Conservation (phyloP, 2,113 vertebrate species). For the Chauna torquata region DNA sequence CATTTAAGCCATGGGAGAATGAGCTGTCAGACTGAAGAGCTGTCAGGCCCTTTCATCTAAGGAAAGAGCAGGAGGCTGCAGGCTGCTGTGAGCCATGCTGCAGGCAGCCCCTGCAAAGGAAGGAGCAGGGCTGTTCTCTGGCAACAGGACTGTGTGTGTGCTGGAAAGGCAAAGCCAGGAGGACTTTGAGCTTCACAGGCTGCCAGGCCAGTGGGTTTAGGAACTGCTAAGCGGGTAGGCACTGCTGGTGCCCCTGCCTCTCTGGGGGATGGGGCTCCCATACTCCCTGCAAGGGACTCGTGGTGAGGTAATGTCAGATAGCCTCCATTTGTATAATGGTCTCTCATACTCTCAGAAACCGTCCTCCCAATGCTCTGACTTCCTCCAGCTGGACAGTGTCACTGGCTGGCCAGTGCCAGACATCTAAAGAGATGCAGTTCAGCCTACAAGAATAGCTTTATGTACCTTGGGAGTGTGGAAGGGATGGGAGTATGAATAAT, state of each 20-base stretch:
- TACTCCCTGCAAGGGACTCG: background rate
- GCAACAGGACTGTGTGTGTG: rapidly evolving
- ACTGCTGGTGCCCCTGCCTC: background rate
- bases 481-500: background rate
- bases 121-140: background rate
- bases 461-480: background rate
- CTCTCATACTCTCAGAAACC: background rate
- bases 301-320: background rate
- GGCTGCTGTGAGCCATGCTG: background rate
- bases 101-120: background rate
- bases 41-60: background rate
- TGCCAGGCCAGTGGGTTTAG: rapidly evolving
- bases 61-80: background rate
- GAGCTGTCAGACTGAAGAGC: conserved; percentile 7
- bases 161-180: background rate
- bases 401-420: background rate
- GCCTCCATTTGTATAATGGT: background rate
- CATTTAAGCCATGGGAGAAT: conserved; percentile 26
- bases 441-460: background rate
- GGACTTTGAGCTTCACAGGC: background rate
- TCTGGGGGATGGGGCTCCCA: background rate
- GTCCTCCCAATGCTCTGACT: background rate
- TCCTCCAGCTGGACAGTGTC: background rate
- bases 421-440: background rate
- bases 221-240: background rate